These are phyloP conservation scores for Meliscaeva auricollis DNA, from an alignment of 2,888 invertebrate species.

Conservation along the genomic window DNA sequence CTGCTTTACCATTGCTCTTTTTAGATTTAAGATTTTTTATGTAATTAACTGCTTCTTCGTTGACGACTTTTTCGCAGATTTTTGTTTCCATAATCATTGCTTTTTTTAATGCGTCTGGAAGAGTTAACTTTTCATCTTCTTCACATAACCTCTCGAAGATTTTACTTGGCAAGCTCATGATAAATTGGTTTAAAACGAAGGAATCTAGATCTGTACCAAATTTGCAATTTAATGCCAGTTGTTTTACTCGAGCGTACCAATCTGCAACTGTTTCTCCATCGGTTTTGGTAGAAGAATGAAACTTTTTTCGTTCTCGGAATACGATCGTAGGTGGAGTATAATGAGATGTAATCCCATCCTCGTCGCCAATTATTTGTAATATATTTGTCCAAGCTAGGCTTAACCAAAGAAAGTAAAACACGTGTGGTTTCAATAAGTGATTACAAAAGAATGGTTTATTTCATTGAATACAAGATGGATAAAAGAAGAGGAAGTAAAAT, in stretches of 20 bases:
- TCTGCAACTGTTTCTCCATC: conserved; percentile 10
- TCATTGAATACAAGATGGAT: no score
- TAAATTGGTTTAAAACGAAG: conserved; percentile 12
- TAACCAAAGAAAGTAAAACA: no score
- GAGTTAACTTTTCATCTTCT: conserved; percentile 33
- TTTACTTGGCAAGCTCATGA: conserved; percentile 7
- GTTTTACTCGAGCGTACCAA: conserved; percentile 22
- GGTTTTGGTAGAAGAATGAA: conserved; percentile 7
- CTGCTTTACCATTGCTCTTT: neutral
- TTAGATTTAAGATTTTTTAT: neutral
- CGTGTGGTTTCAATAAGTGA: no score
- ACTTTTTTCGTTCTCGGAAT: conserved; percentile 5
- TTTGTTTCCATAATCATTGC: conserved; percentile 36
- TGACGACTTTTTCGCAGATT: conserved; percentile 5
- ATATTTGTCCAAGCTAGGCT: no score
- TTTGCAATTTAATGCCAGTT: conserved; percentile 32
- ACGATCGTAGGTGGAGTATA: conserved; percentile 23
- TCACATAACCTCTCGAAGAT: conserved; percentile 25
- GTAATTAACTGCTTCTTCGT: conserved; percentile 6
- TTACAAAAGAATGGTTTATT: no score
- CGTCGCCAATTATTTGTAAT: neutral
- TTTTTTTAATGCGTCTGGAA: conserved; percentile 40
- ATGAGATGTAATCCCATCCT: neutral
- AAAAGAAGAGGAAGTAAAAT: no score
- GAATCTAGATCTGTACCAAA: conserved; percentile 4